A percentile compares a stretch with the other conserved stretches of the same genome.
Conservation (phyloP, 2,888 invertebrate species). For the Callyntrura sp. region DNA sequence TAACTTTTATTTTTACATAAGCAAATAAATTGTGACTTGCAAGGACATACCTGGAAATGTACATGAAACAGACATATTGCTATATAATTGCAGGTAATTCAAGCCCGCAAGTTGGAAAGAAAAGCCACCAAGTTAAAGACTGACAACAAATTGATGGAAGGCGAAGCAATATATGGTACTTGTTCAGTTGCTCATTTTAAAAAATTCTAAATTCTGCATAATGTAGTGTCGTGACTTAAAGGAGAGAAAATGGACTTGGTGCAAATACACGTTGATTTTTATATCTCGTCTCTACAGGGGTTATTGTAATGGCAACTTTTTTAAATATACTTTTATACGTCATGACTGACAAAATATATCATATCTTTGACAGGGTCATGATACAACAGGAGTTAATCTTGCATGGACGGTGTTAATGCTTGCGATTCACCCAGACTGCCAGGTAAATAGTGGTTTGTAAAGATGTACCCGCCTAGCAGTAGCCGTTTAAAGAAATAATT, state of each 20-base stretch:
- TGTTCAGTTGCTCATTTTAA: not conserved
- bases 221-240: not conserved
- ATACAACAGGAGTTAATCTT: slow-evolving; percentile 79
- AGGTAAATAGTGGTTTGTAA: slow-evolving; percentile 62
- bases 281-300: too few species aligned
- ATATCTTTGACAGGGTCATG: slow-evolving; percentile 75
- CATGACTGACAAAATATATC: not conserved
- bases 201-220: not conserved
- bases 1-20: too few species aligned
- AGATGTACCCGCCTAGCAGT: not conserved
- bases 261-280: too few species aligned
- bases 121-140: not conserved
- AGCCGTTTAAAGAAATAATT: not conserved
- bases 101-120: slow-evolving; percentile 85
- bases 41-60: too few species aligned
- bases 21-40: too few species aligned
- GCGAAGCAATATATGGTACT: slow-evolving; percentile 5
- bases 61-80: too few species aligned
- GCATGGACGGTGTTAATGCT: slow-evolving; percentile 79
- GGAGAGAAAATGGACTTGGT: too few species aligned
- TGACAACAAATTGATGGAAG: not conserved
- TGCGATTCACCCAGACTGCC: slow-evolving; percentile 76
- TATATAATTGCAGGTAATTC: slow-evolving; percentile 84
- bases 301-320: too few species aligned
- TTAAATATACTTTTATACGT: not conserved